phyloP scores from a whole-genome alignment of 2,797 vertebrate species.

The Catamblyrhynchus diadema region DNA sequence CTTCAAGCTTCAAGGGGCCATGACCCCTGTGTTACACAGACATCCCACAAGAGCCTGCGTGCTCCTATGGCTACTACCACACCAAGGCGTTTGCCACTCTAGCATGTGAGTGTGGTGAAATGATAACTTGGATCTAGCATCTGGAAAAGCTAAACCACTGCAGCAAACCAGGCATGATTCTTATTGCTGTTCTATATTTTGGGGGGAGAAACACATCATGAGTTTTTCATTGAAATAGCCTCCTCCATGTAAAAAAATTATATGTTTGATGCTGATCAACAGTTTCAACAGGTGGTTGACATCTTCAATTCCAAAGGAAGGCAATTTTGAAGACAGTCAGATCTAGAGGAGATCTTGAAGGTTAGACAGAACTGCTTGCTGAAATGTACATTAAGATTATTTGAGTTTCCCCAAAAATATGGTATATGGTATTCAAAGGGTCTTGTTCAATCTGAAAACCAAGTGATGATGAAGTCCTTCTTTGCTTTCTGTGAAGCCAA shows the following conservation, averaged over 20 bases:
- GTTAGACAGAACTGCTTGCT: background rate
- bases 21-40: background rate
- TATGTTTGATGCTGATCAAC: background rate
- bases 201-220: rapidly evolving
- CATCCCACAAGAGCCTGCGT: background rate
- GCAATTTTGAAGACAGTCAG: background rate
- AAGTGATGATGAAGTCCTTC: background rate
- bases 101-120: background rate
- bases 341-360: background rate
- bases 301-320: background rate
- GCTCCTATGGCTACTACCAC: background rate
- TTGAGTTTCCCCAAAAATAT: background rate
- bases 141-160: background rate
- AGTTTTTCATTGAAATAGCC: background rate
- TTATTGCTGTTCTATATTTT: background rate
- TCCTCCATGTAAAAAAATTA: background rate
- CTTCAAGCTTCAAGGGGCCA: background rate
- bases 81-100: background rate
- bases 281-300: background rate
- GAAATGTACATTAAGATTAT: background rate
- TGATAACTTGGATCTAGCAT: background rate
- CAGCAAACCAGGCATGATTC: background rate
- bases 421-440: background rate
- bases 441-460: background rate
- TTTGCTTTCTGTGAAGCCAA: background rate